phyloP scores from a whole-genome alignment of 1,140 invertebrate genomes.

The Leptopilina clavipes region DNA sequence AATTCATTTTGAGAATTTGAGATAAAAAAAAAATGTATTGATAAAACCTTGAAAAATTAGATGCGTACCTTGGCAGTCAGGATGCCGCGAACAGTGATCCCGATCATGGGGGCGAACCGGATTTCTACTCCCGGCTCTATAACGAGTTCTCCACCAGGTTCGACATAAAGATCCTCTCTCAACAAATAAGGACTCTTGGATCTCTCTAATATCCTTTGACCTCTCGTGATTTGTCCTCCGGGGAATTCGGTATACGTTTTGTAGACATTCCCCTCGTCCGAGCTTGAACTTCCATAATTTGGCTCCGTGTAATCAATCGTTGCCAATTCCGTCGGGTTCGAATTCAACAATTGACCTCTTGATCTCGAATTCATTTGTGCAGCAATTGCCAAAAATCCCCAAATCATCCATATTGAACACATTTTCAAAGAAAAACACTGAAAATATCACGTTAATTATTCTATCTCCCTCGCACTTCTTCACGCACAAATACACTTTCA shows the following conservation, averaged over 20 bases:
- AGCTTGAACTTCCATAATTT: constrained; percentile 50
- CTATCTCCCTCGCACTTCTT: neutral
- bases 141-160: constrained; percentile 82
- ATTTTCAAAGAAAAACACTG: constrained; percentile 27
- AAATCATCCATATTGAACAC: constrained; percentile 45
- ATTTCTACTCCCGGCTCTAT: constrained; percentile 91
- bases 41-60: neutral
- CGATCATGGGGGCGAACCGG: constrained; percentile 90
- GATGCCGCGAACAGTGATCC: constrained; percentile 91
- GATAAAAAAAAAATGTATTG: too few relatives aligned
- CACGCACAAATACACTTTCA: neutral
- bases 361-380: neutral
- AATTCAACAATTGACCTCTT: constrained; percentile 44
- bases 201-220: constrained; percentile 72
- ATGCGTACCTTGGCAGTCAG: constrained; percentile 86
- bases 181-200: constrained; percentile 85
- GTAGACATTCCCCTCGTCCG: constrained; percentile 41
- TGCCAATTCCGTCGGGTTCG: constrained; percentile 55
- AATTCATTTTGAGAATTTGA: too few relatives aligned
- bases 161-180: constrained; percentile 87
- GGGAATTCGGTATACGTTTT: constrained; percentile 76
- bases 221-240: constrained; percentile 77
- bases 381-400: constrained; percentile 36
- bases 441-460: neutral
- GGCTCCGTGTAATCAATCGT: constrained; percentile 73